phyloP scores from a whole-genome alignment of 1,140 invertebrate species.

The Panagrolaimus sp. region DNA sequence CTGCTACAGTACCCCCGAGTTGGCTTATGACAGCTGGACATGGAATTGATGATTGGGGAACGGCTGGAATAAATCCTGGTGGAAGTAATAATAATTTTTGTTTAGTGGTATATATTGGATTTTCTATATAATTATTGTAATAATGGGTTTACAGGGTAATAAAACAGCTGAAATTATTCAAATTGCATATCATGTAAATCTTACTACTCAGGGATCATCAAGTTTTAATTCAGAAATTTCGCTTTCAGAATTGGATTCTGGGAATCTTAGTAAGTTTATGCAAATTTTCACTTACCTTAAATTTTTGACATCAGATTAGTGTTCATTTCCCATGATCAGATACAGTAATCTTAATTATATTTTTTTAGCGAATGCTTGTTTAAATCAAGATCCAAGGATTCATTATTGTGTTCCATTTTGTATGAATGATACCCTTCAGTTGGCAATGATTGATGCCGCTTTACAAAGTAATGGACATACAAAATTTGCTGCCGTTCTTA shows the following conservation, averaged over 20 bases:
- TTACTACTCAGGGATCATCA: background rate
- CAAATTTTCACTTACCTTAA: background rate
- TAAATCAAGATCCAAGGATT: background rate
- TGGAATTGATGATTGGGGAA: conserved; percentile 8
- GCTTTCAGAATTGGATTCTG: background rate
- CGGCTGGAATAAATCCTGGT: background rate
- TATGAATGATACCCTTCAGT: background rate
- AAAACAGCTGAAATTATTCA: background rate
- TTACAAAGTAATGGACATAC: background rate
- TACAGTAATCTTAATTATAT: background rate
- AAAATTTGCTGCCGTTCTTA: background rate
- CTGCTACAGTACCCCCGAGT: background rate
- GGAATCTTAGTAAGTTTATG: background rate
- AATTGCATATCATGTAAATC: conserved; percentile 5
- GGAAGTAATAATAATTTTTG: conserved; percentile 13
- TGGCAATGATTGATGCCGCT: background rate
- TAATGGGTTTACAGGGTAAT: background rate
- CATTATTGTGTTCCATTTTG: conserved; percentile 9
- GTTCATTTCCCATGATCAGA: too few relatives aligned
- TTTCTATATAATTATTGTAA: too few relatives aligned
- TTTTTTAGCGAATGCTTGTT: background rate
- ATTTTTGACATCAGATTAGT: too few relatives aligned
- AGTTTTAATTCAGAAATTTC: background rate
- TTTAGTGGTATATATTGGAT: background rate
- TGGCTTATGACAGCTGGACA: background rate